Percentiles rank a stretch among this genome's conserved stretches.
phyloP scores from a whole-genome alignment of 2,113 vertebrate genomes.

The Burhinus bistriatus region DNA sequence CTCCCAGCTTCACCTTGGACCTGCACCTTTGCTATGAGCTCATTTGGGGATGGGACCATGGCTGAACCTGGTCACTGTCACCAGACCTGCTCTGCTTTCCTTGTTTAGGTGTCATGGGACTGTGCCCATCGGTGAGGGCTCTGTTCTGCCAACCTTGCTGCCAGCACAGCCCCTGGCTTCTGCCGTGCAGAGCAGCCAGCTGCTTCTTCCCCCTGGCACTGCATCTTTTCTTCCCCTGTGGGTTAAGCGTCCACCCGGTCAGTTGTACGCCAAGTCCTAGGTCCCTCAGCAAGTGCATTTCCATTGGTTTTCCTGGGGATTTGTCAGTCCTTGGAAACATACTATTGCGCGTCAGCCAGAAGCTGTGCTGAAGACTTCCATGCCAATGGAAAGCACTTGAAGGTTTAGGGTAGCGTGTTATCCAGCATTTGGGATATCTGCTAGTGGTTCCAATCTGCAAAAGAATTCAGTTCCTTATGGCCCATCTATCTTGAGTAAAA shows the following conservation, averaged over 20 bases:
- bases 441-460: neutral
- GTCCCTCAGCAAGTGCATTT: neutral
- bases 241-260: neutral
- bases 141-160: neutral
- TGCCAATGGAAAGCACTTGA: neutral
- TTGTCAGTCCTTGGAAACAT: neutral
- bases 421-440: neutral
- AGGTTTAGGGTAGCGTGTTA: neutral
- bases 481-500: neutral
- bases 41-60: neutral
- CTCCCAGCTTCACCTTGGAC: neutral
- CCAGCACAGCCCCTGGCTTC: neutral
- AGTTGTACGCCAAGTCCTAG: neutral
- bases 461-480: neutral
- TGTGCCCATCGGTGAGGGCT: neutral
- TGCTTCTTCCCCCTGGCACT: neutral
- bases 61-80: fast-evolving
- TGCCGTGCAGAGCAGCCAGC: fast-evolving
- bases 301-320: neutral
- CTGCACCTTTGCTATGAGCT: neutral
- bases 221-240: neutral
- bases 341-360: neutral
- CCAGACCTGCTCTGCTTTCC: neutral
- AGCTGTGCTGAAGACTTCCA: neutral
- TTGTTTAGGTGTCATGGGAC: neutral